Base-by-base conservation (phyloP, 1,140 invertebrate genomes). In the Bilobella aurantiaca region DNA sequence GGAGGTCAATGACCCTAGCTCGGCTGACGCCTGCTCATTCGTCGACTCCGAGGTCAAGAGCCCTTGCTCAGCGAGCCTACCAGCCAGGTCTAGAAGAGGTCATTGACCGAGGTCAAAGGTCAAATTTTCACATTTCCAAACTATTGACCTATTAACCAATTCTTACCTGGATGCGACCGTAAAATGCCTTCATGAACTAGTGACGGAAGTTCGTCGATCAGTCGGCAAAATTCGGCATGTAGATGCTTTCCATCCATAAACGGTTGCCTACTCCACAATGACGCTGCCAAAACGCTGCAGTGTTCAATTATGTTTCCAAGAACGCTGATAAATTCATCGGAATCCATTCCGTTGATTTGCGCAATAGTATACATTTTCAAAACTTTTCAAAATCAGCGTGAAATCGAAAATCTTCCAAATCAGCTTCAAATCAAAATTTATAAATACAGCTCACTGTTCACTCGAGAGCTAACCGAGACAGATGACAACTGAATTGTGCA, bases 231-330 rank as follows among this genome's bases (percentile, higher is more conserved):
- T 32, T 80, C 78, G 34, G 76, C 74, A 67, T 81, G 81, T 28
- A 86, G 74, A 58, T 80, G 76, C 27, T 79, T 67, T 3, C 79
- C 74, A 70, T 77, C 75, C 28, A 69, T 63, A 75, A 85, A 86
- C 14, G 85, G 85, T 46, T 80, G 75, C 69, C 78, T 74, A 32
- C 75, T 74, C 67, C 79, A 79, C 53, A 83, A 79, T 23, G 76
- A 71, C 21, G 77, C 77, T 1, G 83, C 81, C 47, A 81, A 81
- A 46, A 81, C 78, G 14, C 78, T 75, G 74, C 80, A 85, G 65
- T 83, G 76, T 74, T 86, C 85, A 65, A 86, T 81, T 1, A 86
- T 80, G 77, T 86, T 86, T 29, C 78, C 79, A 75, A 87, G 86
- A 60, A 82, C 75, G 69, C 75, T 75, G 46, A 82, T 81, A 75